Evolutionary conservation across 2,888 invertebrate species (phyloP).

Genomic region (Oeneis ivallda): DNA sequence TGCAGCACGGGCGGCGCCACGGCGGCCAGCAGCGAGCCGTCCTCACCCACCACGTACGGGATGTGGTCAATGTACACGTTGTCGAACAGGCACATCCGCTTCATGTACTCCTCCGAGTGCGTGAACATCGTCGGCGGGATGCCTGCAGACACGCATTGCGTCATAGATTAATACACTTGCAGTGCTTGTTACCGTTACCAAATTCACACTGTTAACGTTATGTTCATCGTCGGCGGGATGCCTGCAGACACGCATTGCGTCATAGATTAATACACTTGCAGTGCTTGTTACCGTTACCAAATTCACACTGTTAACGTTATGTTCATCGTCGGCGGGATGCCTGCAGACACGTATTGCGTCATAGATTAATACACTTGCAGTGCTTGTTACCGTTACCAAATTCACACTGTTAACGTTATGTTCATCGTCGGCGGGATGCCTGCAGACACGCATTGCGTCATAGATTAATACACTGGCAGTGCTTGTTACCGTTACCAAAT

Average conservation of each 20-base stretch:
- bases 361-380: no score
- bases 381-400: no score
- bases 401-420: no score
- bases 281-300: no score
- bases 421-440: slow-evolving; percentile 70
- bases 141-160: slow-evolving; percentile 50
- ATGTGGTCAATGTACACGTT: slow-evolving; percentile 72
- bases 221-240: slow-evolving; percentile 67
- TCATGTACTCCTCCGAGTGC: slow-evolving; percentile 72
- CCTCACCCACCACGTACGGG: slow-evolving; percentile 72
- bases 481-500: no score
- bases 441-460: slow-evolving; percentile 43
- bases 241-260: slow-evolving; percentile 50
- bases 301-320: no score
- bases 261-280: no score
- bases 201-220: no score
- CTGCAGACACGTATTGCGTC: slow-evolving; percentile 47
- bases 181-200: no score
- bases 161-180: no score
- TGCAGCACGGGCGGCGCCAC: slow-evolving; percentile 75
- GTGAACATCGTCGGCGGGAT: slow-evolving; percentile 72
- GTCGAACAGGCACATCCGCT: slow-evolving; percentile 71
- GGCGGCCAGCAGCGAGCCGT: slow-evolving; percentile 69
- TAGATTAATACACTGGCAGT: no score
- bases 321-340: slow-evolving; percentile 68